Evolutionary conservation across 37 sponge, comb jelly and placozoan genomes (phyloP).

Genomic region (Bolinopsis microptera): DNA sequence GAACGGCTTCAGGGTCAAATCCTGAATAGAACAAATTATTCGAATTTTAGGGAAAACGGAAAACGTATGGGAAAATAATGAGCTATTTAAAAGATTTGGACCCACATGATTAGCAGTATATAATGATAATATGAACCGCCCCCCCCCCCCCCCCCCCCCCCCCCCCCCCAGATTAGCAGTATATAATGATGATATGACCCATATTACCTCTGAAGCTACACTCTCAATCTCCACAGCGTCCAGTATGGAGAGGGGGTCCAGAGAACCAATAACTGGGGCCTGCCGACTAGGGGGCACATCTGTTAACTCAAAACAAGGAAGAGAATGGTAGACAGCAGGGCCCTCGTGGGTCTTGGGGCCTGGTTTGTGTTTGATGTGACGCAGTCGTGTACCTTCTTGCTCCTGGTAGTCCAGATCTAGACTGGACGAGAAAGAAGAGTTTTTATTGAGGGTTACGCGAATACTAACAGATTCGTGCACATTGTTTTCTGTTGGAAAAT

Average conservation of each 20-base stretch:
- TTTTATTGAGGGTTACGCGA: background rate
- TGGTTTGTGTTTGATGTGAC: slow-evolving; percentile 54
- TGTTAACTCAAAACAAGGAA: slow-evolving; percentile 51
- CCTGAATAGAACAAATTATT: background rate
- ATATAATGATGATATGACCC: no score
- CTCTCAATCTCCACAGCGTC: slow-evolving; percentile 66
- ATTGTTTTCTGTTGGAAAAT: no score
- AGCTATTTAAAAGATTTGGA: background rate
- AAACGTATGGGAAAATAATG: background rate
- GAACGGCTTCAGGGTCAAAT: slow-evolving; percentile 19
- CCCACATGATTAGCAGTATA: no score
- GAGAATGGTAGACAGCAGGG: slow-evolving; percentile 48
- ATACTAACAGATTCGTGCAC: no score
- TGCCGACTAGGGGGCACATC: slow-evolving; percentile 37
- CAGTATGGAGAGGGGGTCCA: slow-evolving; percentile 44
- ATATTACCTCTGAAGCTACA: slow-evolving; percentile 37
- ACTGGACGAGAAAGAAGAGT: background rate
- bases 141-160: no score
- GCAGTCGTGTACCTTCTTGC: background rate
- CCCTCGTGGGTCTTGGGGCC: slow-evolving; percentile 44
- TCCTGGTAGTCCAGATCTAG: background rate
- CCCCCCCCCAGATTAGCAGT: no score
- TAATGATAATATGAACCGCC: no score
- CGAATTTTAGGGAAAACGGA: background rate
- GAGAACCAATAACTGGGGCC: slow-evolving; percentile 51